Base-by-base conservation (phyloP, 2,888 invertebrate genomes). In the Sphaeridia pumilis region DNA sequence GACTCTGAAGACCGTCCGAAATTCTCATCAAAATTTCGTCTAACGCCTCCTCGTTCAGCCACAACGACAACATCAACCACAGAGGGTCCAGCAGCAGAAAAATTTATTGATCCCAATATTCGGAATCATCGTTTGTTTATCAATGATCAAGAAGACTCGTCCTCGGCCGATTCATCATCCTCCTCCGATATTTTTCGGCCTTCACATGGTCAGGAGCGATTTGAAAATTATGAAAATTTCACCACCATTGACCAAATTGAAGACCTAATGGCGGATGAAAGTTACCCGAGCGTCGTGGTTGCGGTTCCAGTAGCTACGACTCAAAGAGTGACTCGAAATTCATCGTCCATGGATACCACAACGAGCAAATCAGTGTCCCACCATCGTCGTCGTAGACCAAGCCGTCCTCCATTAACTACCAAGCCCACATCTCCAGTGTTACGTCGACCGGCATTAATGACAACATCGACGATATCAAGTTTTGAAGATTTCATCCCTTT, bases 221-320 rank as follows among this genome's bases (percentile, higher is more conserved):
- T 57, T 46, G 60, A 61, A 27, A 60, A 55, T 3, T 60, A 61
- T 51, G 59, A 62, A 43, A 64, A 64, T 52, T 64, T 62, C 31
- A 64, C 62, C 2, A 58, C 57, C 24, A 59, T 64, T 46, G 64
- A 64, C 27, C 59, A 61, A 57, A 46, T 55, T 1, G 62, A 64
- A 48, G 64, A 64, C 59, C 49, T 64, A 26, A 55, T 62, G 55
- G 62, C 61, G 7, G 61, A 61, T 14, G 62, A 62, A 41, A 52
- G 52, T 42, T 31, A 27, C 24, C 17, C 38, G 17, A 5, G 17
- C 20, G 17, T 20, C 4, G 17, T 17, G 10, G 17, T 38, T 17
- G 38, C 20, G 5, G 38, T 38, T 17, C 17, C 38, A 7, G 38
- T 38, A 17, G 20, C 38, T 17, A 17, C 38, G 17, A 17, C 38